A percentile compares a stretch with the other conserved stretches of the same genome.
Conservation (phyloP, 2,888 invertebrate genomes). For the Drosophila anceps region DNA sequence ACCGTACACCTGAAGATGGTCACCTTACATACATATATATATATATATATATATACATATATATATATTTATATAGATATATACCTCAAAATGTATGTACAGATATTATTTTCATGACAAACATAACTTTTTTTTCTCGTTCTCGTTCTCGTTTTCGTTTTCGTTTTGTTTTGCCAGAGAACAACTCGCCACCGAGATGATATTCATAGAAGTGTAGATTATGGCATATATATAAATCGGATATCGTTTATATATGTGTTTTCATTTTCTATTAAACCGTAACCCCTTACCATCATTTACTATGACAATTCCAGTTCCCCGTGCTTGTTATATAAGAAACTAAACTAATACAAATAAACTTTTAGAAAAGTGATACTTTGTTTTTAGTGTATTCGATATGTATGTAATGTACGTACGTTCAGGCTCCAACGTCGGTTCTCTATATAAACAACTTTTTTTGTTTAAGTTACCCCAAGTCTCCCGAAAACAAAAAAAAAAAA, state of each 20-base stretch:
- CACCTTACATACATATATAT: constrained; percentile 39
- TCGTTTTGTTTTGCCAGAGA: constrained; percentile 64
- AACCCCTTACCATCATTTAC: constrained; percentile 50
- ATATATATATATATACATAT: constrained; percentile 33
- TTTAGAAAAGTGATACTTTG: constrained; percentile 73
- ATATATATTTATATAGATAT: not conserved
- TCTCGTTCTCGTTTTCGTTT: constrained; percentile 23
- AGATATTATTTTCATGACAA: constrained; percentile 60
- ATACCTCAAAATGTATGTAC: constrained; percentile 71
- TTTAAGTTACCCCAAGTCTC: constrained; percentile 23
- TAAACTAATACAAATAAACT: constrained; percentile 71
- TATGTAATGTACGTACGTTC: not conserved
- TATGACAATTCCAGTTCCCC: constrained; percentile 68
- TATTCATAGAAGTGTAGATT: constrained; percentile 69
- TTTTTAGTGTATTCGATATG: constrained; percentile 52
- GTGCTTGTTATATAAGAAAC: constrained; percentile 78
- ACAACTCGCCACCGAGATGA: constrained; percentile 79
- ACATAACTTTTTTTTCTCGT: not conserved
- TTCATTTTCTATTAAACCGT: constrained; percentile 52
- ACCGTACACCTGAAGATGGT: constrained; percentile 52
- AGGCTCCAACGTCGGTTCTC: constrained; percentile 25
- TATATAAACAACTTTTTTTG: constrained; percentile 7
- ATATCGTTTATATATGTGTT: constrained; percentile 31
- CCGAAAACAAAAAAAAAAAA: constrained; percentile 2
- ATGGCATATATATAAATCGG: constrained; percentile 25